phyloP scores from a whole-genome alignment of 2,888 invertebrate species.

The Charanyca ferruginea region DNA sequence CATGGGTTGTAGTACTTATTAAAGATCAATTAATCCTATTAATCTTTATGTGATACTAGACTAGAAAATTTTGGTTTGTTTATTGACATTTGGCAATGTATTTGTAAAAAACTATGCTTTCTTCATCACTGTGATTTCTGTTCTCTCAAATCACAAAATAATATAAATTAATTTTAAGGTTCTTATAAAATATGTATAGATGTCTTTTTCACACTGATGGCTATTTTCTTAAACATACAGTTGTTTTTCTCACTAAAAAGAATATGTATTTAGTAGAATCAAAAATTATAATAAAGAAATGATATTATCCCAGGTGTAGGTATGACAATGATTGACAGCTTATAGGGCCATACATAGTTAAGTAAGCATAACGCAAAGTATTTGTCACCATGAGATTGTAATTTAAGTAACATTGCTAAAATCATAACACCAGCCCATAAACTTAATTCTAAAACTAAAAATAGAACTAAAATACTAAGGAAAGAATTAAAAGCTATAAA shows the following conservation, averaged over 20 bases:
- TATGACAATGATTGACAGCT: slow-evolving; percentile 3
- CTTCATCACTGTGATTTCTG: no score
- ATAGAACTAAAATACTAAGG: background rate
- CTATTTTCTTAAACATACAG: background rate
- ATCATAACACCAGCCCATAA: no score
- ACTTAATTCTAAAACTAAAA: background rate
- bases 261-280: background rate
- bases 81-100: background rate
- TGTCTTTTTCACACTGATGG: background rate
- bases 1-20: no score
- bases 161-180: no score
- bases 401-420: background rate
- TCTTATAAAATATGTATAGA: background rate
- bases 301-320: slow-evolving; percentile 7
- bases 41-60: background rate
- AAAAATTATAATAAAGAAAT: slow-evolving; percentile 1
- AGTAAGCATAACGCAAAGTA: background rate
- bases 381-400: background rate
- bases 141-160: background rate
- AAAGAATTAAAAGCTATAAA: background rate
- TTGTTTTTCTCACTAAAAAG: background rate
- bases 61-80: slow-evolving; percentile 1
- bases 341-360: background rate
- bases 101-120: background rate
- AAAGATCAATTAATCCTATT: background rate